Evolutionary conservation across 2,113 vertebrate species (phyloP), one percentile per base, ranked within the genome.

Genomic region (Anas platyrhynchos): DNA sequence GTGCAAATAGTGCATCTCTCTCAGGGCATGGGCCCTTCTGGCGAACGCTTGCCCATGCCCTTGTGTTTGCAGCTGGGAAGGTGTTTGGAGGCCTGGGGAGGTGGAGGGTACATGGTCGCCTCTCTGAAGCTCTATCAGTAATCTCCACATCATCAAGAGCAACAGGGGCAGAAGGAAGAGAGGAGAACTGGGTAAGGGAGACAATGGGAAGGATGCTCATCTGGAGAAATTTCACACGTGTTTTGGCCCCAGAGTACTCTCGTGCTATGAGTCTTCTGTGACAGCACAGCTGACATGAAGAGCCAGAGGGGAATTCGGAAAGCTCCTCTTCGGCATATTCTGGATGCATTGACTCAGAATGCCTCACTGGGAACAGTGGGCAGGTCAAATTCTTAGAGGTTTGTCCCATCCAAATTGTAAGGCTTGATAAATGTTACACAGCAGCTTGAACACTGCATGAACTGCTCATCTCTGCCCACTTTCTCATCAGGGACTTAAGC

Each of bases 1-100:
- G 65, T 90, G 77, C 41, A 96, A 96, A 96, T 74, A 91, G 41
- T 46, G n/a, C 22, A 3, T 58, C 38, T 92, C 58, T 84, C 69
- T 66, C 41, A 43, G 46, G 56, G 23, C 20, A 13, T 16, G 27
- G 50, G 36, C 22, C 83, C 15, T 79, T 85, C 59, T 80, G 71
- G 34, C 1, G 15, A 56, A 27, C 0, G 0, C 66, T 81, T 3
- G 4, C 11, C 56, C 5, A 1, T 44, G 48, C 77, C 62, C 71
- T 86, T 84, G 63, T 83, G 21, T 84, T 90, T 95, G 83, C 72
- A 58, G 26, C 79, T 86, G 48, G 32, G 58, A 91, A 62, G 29
- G 36, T 66, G 13, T 91, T 69, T 58, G 41, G 41, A 41, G 41
- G 41, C 41, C 41, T 41, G 41, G 27, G 31, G 32, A 92, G n/a